Base-by-base conservation (phyloP, 2,888 invertebrate genomes). In the Diarsia mendica region DNA sequence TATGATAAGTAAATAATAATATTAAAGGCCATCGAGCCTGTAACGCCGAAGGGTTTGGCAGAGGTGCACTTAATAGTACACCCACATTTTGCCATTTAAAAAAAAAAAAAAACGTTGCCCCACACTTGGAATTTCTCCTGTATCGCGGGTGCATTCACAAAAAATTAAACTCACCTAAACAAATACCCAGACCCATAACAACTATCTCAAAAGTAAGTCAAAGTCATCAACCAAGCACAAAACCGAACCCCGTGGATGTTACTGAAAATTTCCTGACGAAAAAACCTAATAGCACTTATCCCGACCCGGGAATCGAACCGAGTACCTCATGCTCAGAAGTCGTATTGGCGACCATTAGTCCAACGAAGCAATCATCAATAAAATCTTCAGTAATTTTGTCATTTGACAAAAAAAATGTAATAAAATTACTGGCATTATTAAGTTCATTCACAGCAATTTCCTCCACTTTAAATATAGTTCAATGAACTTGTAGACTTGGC, bases 401-500 rank as follows among this genome's bases (percentile, higher is more conserved):
- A 46, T 46, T n/a, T 39, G 2, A 73, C 10, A 28, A 28, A 28
- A 28, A 28, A 28, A 28, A 28, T 28, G 28, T 28, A 28, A 28
- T 28, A 2, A 67, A 20, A 20, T 49, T 20, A 46, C 13, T 61
- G 49, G 13, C 18, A 44, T 23, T 44, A 33, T 33, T 2, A 15
- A 23, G 9, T n/a, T 44, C 0, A 63, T 63, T 48, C 20, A 10
- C n/a, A 28, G 15, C 8, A 68, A 68, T 63, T 33, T 46, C 44
- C 28, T 61, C 6, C 10, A 28, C 1, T 48, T 39, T 13, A 72
- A 13, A 44, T 44, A 44, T 23, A 6, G 33, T 63, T 72, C 61
- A 46, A 20, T 63, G 48, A 73, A 78, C 61, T 63, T 49, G 15
- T 33, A 79, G 18, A 39, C 33, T 68, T 68, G 48, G 33, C n/a